Base-by-base conservation (phyloP, 2,888 invertebrate species). In the Tetrapedia diversipes region DNA sequence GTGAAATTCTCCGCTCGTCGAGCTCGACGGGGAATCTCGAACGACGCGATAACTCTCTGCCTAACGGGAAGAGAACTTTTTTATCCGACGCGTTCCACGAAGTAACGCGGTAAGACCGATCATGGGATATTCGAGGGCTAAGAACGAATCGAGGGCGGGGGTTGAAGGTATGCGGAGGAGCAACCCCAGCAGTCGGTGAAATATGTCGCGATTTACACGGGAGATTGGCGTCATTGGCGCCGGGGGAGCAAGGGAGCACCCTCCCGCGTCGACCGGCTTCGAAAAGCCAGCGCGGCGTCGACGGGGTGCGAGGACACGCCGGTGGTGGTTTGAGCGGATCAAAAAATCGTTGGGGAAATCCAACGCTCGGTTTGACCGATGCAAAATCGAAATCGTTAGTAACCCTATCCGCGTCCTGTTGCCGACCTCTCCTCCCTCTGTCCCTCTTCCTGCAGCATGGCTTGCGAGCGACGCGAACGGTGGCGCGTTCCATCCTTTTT, bases 151-250 rank as follows among this genome's bases (percentile, higher is more conserved):
- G 41, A 10, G 64, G 39, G 57, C 22, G 47, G 4, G 24, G 27
- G 24, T 4, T 45, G 27, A 64, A 24, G 27, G 19, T 14, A 11
- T 39, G 14, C 39, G 59, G 39, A 57, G 66, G 29, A 56, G 54
- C 60, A 14, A 49, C 69, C 71, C 64, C 78, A 69, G 54, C 29
- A 70, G 86, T 86, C 88, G 86, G 89, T 91, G 91, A 91, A 91
- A 91, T 91, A 91, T 91, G 91, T 90, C 90, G 90, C 90, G 91
- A 91, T 91, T 91, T 91, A 91, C 89, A 91, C 90, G 89, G 88
- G 88, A 91, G 90, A 91, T 91, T 91, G 90, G 90, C 89, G 88
- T 91, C 90, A 91, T 91, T 90, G 91, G 89, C 88, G 91, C 86
- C 89, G 88, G 81, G 90, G 90, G 91, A 91, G 86, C 84, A 81